Evolutionary conservation across 2,888 invertebrate species (phyloP), one percentile per base, ranked within the genome.

Genomic region (Mantis religiosa): DNA sequence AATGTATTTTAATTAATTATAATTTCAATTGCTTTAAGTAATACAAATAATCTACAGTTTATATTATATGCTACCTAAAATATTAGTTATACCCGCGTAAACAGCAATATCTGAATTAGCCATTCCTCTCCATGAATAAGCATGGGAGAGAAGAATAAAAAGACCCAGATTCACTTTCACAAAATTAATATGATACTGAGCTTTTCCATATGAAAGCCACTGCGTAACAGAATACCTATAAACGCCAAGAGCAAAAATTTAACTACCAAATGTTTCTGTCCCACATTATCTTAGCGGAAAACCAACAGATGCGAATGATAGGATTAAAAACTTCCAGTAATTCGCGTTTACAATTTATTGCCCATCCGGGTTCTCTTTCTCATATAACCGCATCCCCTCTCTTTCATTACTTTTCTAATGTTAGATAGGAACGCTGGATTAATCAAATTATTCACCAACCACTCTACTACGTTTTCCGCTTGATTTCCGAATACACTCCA

Each of bases 401-500:
- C 85, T 85, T 85, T 85, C 54, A 85, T 85, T 85, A 85, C 85
- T 85, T 85, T 85, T 41, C 85, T 54, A 85, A 41, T 41, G 41
- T 47, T 41, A 47, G 25, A 54, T 47, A 54, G 27, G 85, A 34
- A 85, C 47, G 27, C 27, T 85, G 34, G 54, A 85, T 85, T 85
- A 85, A 85, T 85, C 85, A 85, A 85, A 85, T 85, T 85, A 85
- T 85, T 85, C 54, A 85, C 85, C 85, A 85, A n/a, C 54, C 47
- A 71, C 54, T 71, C 54, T 20, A 71, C 54, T 27, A 54, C 54
- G 85, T 85, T 85, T 85, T 85, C 41, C 47, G 85, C 85, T 15
- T 47, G 47, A 27, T 85, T 85, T 41, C 85, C 41, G 54, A 85
- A 25, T 71, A 20, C 54, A 25, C 25, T 41, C 28, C 47, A 47